phyloP scores from a whole-genome alignment of 2,888 invertebrate genomes.

The Machimus rusticus region DNA sequence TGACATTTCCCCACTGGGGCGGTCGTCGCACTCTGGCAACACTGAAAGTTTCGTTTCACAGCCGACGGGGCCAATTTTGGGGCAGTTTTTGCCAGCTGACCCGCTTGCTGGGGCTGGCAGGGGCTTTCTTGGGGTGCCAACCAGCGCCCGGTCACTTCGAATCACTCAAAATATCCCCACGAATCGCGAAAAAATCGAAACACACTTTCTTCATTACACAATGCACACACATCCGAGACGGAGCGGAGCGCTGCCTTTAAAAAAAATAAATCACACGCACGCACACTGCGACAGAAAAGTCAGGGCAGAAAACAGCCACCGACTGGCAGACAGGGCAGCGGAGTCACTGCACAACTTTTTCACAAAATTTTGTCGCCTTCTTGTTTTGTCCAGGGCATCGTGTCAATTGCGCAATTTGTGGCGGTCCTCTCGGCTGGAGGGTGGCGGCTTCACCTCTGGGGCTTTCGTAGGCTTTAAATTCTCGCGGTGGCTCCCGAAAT shows the following conservation, averaged over 20 bases:
- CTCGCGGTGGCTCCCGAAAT: not conserved
- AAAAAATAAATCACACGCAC: not conserved
- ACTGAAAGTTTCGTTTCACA: not conserved
- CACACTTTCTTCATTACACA: not conserved
- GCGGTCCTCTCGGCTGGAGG: not conserved
- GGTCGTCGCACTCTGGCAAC: not conserved
- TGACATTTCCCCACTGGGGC: conserved; percentile 2
- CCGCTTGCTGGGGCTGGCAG: not conserved
- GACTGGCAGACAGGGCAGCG: not conserved
- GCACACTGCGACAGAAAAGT: not conserved
- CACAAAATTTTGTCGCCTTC: not conserved
- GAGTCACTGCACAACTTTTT: not conserved
- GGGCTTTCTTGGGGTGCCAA: not conserved
- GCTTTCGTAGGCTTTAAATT: not conserved
- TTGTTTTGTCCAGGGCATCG: not conserved
- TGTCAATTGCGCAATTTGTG: conserved; percentile 5
- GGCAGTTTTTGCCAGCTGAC: not conserved
- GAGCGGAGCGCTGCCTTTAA: not conserved
- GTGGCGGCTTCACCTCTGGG: not conserved
- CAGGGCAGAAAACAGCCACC: conserved; percentile 18
- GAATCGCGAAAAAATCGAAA: not conserved
- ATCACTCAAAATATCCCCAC: not conserved
- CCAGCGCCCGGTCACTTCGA: not conserved
- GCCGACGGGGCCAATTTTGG: not conserved
- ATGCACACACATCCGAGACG: not conserved